Base-by-base conservation (phyloP, 2,797 vertebrate species). In the Hyperoplus immaculatus region DNA sequence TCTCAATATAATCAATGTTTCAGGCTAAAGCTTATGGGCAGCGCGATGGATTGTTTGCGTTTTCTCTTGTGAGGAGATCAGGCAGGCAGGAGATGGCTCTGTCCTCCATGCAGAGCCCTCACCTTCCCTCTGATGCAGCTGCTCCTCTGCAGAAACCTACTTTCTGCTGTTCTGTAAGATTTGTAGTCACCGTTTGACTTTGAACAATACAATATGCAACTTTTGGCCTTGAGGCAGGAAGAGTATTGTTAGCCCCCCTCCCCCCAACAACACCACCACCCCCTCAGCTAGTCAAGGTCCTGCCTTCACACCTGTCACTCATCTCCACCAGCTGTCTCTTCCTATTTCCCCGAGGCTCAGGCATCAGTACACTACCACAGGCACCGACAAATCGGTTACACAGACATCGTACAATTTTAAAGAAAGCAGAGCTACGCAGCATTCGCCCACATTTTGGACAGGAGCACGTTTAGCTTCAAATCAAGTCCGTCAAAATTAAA, bases 111-210 rank as follows among this genome's bases (percentile, higher is more conserved):
- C 88, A 39, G 81, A 89, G 87, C 69, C 84, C 82, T 71, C 53
- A 11, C 60, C 61, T 21, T 80, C 77, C 72, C 85, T 62, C 77
- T 10, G 80, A 81, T 72, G 81, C 93, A 92, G 91, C 92, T 93
- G 90, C 88, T 92, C 82, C 88, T 81, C 87, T 61, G 65, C 63
- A 70, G 65, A 70, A 78, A 62, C 56, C 49, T 58, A 68, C 9
- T 69, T 78, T 68, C 66, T 46, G 11, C 72, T 15, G 1, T 65
- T 75, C 75, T 72, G 71, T 78, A 56, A 68, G 61, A 80, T 75
- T 16, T 58, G 49, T 39, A 47, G 45, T 63, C 47, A 14, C 50
- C 11, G 68, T 75, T 82, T 38, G 59, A 71, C 75, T 68, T 76
- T 78, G 36, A 43, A 67, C 60, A 63, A 62, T 5, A 12, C 55